A percentile compares a stretch with the other conserved stretches of the same genome.
phyloP scores from a whole-genome alignment of 2,888 invertebrate species.

The Scaptomyza parva region DNA sequence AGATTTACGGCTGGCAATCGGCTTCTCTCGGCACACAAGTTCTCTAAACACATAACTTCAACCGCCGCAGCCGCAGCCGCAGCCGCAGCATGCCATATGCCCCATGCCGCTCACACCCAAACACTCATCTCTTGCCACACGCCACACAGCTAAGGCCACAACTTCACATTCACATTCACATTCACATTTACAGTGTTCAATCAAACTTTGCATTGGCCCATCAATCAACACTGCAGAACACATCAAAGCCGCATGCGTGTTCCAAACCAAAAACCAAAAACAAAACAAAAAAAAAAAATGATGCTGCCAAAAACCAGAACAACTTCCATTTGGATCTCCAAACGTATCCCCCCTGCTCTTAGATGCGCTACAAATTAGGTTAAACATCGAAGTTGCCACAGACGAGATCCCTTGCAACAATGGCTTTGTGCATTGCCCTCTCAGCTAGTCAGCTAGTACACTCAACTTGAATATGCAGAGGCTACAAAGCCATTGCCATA shows the following conservation, averaged over 20 bases:
- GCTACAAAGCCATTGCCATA: constrained; percentile 40
- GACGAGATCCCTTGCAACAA: not conserved
- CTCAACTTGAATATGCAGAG: constrained; percentile 5
- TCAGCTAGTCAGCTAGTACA: constrained; percentile 29
- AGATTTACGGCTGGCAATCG: constrained; percentile 52
- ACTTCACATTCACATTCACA: constrained; percentile 13
- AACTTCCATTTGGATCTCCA: constrained; percentile 22
- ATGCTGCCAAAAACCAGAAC: constrained; percentile 52
- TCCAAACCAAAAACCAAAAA: constrained; percentile 12
- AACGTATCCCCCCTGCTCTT: not conserved
- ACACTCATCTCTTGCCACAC: constrained; percentile 19
- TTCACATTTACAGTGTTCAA: constrained; percentile 57
- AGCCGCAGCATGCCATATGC: constrained; percentile 9
- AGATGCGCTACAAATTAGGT: constrained; percentile 39
- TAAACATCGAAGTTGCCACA: constrained; percentile 30
- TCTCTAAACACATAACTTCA: constrained; percentile 34
- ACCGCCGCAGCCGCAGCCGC: constrained; percentile 21
- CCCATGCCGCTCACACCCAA: not conserved
- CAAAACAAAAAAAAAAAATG: constrained; percentile 31
- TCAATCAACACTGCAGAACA: constrained; percentile 64
- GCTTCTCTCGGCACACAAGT: too few relatives aligned
- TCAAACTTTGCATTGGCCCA: constrained; percentile 72
- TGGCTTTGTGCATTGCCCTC: constrained; percentile 29
- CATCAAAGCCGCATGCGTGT: constrained; percentile 64
- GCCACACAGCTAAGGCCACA: not conserved